phyloP scores from a whole-genome alignment of 2,888 invertebrate genomes.

The Nephrocerus scutellatus region DNA sequence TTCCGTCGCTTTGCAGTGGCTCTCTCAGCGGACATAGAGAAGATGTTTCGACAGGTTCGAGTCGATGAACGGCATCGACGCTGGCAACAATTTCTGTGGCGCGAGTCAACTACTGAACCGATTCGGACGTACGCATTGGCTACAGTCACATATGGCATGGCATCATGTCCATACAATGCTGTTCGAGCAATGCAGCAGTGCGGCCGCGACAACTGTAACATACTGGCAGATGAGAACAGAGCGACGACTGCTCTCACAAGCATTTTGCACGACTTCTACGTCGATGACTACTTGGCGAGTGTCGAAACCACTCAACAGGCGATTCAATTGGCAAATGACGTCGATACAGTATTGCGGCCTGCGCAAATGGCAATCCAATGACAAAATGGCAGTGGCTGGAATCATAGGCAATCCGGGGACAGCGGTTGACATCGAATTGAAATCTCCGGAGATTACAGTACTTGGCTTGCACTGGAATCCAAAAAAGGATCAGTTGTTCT shows the following conservation, averaged over 20 bases:
- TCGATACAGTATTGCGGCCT: neutral
- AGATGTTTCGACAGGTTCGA: too few relatives aligned
- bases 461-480: constrained; percentile 7
- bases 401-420: neutral
- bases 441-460: constrained; percentile 1
- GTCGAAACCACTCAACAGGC: neutral
- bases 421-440: constrained; percentile 3
- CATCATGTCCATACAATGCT: neutral
- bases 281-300: constrained; percentile 4
- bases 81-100: too few relatives aligned
- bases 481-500: constrained; percentile 3
- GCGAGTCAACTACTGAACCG: too few relatives aligned
- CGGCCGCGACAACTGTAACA: constrained; percentile 6
- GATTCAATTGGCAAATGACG: neutral
- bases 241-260: neutral
- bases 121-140: too few relatives aligned
- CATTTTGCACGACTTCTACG: constrained; percentile 4
- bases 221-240: constrained; percentile 1
- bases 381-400: neutral
- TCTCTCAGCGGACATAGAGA: constrained; percentile 3
- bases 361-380: constrained; percentile 1
- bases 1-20: constrained; percentile 5
- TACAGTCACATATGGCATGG: too few relatives aligned
- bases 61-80: too few relatives aligned
- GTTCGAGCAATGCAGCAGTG: constrained; percentile 5